These are phyloP conservation scores for Zele albiditarsus DNA, from an alignment of 2,888 invertebrate species.

Conservation along the genomic window DNA sequence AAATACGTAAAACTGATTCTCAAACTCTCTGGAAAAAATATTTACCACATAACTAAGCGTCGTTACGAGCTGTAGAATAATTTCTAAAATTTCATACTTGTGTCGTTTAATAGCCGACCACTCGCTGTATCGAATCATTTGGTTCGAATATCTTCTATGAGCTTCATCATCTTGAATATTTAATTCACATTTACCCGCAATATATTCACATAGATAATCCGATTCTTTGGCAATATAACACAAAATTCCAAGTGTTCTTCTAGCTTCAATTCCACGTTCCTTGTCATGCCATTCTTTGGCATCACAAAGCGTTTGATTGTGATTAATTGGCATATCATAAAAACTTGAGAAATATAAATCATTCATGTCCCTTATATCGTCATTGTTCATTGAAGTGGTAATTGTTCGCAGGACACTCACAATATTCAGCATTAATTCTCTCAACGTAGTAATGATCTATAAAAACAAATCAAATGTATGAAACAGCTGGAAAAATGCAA, in stretches of 20 bases:
- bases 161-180: constrained; percentile 53
- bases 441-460: constrained; percentile 64
- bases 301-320: constrained; percentile 61
- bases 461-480: constrained; percentile 31
- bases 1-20: neutral
- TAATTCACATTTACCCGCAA: constrained; percentile 62
- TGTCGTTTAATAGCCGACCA: constrained; percentile 59
- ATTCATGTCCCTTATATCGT: constrained; percentile 70
- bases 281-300: constrained; percentile 64
- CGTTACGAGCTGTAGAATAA: constrained; percentile 64
- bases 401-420: constrained; percentile 64
- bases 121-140: constrained; percentile 63
- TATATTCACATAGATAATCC: constrained; percentile 63
- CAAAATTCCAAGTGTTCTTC: constrained; percentile 63
- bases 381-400: constrained; percentile 65
- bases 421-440: constrained; percentile 65
- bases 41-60: constrained; percentile 64
- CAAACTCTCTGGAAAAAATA: constrained; percentile 18
- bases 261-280: constrained; percentile 68
- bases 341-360: constrained; percentile 67
- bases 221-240: constrained; percentile 62
- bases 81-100: constrained; percentile 64
- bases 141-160: constrained; percentile 57
- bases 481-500: neutral
- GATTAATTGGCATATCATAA: constrained; percentile 59